phyloP scores from a whole-genome alignment of 1,140 invertebrate species.

The Melanaphis sacchari region DNA sequence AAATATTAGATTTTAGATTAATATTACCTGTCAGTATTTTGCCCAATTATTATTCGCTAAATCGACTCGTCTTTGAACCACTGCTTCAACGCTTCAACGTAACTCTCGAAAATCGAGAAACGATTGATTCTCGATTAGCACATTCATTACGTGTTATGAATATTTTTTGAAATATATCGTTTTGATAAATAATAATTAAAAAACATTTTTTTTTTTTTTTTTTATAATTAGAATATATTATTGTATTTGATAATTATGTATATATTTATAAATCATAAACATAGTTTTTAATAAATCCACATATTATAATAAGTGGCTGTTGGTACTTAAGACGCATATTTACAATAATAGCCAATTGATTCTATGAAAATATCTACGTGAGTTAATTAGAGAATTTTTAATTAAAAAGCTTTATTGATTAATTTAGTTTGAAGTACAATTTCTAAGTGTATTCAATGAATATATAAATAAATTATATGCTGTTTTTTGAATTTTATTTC shows the following conservation, averaged over 20 bases:
- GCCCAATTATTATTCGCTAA: not conserved
- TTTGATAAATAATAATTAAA: not conserved
- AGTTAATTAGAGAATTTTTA: not conserved
- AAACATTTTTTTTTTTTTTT: not conserved
- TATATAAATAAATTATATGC: not conserved
- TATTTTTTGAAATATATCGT: not conserved
- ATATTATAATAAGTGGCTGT: not conserved
- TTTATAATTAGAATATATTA: too few relatives aligned
- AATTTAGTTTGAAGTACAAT: not conserved
- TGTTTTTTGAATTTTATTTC: not conserved
- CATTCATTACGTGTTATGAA: not conserved
- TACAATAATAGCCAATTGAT: not conserved
- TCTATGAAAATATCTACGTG: not conserved
- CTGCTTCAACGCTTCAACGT: not conserved
- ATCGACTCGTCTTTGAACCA: not conserved
- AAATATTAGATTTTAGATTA: constrained; percentile 7
- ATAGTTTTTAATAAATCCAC: not conserved
- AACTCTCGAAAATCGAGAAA: not conserved
- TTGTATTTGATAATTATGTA: too few relatives aligned
- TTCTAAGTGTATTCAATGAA: not conserved
- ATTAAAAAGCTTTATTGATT: not conserved
- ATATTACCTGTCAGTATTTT: not conserved
- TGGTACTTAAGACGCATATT: not conserved
- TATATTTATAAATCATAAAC: not conserved
- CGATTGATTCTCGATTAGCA: not conserved